These are phyloP conservation scores for Machimus rusticus DNA, from an alignment of 2,888 invertebrate species.

Conservation along the genomic window DNA sequence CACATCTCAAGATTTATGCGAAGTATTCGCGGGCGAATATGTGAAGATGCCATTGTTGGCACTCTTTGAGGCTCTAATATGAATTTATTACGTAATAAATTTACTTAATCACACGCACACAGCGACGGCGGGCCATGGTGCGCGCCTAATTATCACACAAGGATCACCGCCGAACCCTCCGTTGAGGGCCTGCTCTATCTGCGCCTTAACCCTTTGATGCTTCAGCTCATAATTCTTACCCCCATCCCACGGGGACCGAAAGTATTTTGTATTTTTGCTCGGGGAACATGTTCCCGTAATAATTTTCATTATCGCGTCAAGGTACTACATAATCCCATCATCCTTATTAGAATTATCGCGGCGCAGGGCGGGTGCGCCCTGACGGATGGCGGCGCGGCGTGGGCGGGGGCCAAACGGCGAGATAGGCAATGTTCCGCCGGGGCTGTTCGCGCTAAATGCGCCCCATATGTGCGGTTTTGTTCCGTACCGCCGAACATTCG, in stretches of 20 bases:
- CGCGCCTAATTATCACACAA: slow-evolving; percentile 47
- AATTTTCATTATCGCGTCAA: slow-evolving; percentile 49
- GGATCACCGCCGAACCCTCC: slow-evolving; percentile 25
- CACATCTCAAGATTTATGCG: slow-evolving; percentile 40
- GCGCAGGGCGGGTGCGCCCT: neutral
- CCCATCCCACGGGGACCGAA: slow-evolving; percentile 33
- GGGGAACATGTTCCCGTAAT: slow-evolving; percentile 47
- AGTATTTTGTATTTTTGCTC: slow-evolving; percentile 47
- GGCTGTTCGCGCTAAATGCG: slow-evolving; percentile 5
- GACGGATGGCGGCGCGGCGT: neutral
- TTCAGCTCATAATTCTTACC: slow-evolving; percentile 40
- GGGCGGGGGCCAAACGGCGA: neutral
- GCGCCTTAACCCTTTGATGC: slow-evolving; percentile 34
- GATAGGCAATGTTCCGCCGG: neutral
- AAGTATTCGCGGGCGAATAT: slow-evolving; percentile 39
- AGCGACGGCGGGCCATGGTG: slow-evolving; percentile 36
- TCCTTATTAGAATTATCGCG: slow-evolving; percentile 43
- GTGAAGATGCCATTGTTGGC: slow-evolving; percentile 37
- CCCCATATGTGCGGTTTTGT: slow-evolving; percentile 27
- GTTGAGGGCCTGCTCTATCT: neutral
- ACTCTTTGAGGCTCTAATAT: slow-evolving; percentile 46
- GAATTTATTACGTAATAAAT: slow-evolving; percentile 50
- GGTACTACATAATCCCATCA: slow-evolving; percentile 47
- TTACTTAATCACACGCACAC: slow-evolving; percentile 48
- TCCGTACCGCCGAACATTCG: neutral